These are phyloP conservation scores for Xiphias gladius DNA, from an alignment of 2,113 vertebrate species.

Conservation along the genomic window DNA sequence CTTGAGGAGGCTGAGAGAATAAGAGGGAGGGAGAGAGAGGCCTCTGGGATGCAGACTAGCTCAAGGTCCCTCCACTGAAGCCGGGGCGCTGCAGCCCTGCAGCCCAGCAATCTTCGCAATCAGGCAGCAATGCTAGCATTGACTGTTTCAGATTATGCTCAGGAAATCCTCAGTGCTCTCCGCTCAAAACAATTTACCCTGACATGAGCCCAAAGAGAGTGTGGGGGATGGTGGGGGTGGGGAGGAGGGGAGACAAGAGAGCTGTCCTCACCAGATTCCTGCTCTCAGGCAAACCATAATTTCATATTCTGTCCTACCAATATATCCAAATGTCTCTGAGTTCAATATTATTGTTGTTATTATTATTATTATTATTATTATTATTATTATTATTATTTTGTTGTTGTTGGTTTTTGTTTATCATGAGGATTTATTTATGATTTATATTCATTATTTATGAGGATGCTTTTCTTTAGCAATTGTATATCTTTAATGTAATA, in stretches of 20 bases:
- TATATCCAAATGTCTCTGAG: not conserved
- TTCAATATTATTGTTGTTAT: conserved; percentile 30
- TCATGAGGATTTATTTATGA: conserved; percentile 9
- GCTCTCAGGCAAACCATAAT: conserved; percentile 28
- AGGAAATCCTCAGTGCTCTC: conserved; percentile 90
- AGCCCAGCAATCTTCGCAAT: conserved; percentile 83
- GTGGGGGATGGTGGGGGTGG: not conserved
- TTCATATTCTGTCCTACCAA: conserved; percentile 21
- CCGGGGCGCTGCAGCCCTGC: conserved; percentile 66
- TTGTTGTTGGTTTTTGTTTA: conserved; percentile 2
- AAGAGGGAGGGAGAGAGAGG: conserved; percentile 28
- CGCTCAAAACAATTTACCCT: conserved; percentile 89
- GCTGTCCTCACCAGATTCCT: conserved; percentile 55
- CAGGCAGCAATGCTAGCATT: conserved; percentile 83
- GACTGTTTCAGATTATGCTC: conserved; percentile 89
- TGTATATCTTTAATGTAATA: not conserved
- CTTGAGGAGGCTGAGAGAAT: conserved; percentile 36
- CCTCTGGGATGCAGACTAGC: conserved; percentile 66
- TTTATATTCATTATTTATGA: too few species aligned
- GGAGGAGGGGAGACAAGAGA: conserved; percentile 24
- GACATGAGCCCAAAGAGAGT: conserved; percentile 81
- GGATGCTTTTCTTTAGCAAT: not conserved
- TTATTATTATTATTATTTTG: conserved; percentile 24
- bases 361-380: conserved; percentile 27
- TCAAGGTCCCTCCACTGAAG: conserved; percentile 70